These are phyloP conservation scores for Agrochola lota DNA, from an alignment of 2,888 invertebrate species.

Conservation along the genomic window DNA sequence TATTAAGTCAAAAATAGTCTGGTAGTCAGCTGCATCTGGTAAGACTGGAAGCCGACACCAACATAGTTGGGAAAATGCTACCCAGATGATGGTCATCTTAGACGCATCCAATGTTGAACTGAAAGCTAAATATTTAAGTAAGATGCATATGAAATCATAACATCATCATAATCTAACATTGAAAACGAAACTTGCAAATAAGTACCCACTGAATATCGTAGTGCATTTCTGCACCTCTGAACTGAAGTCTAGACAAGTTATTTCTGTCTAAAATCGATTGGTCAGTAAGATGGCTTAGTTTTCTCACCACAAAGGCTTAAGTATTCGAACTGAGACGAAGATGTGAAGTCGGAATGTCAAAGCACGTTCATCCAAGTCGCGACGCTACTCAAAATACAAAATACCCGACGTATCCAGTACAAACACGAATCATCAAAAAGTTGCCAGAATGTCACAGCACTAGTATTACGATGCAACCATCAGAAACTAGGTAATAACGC, in stretches of 20 bases:
- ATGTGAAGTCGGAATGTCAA: neutral
- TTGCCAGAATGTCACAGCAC: too few relatives aligned
- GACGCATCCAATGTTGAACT: neutral
- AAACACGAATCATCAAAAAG: too few relatives aligned
- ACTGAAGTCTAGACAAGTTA: constrained; percentile 21
- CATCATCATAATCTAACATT: too few relatives aligned
- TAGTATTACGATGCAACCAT: too few relatives aligned
- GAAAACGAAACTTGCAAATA: neutral
- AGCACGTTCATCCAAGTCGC: too few relatives aligned
- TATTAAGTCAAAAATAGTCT: too few relatives aligned
- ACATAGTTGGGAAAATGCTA: too few relatives aligned
- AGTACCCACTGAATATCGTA: neutral
- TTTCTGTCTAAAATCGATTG: constrained; percentile 18
- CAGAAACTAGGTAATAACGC: too few relatives aligned
- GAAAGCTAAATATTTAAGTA: neutral
- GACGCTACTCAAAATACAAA: neutral
- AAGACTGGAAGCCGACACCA: too few relatives aligned
- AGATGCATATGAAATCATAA: neutral
- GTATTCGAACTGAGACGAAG: too few relatives aligned
- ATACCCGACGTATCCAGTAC: too few relatives aligned
- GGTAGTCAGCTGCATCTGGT: too few relatives aligned
- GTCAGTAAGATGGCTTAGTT: constrained; percentile 3
- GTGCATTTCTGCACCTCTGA: neutral
- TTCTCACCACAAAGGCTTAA: neutral
- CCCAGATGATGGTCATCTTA: neutral